Percentiles rank a stretch among this genome's conserved stretches.
Conservation (phyloP, 2,888 invertebrate genomes). For the Dascillus cervinus region DNA sequence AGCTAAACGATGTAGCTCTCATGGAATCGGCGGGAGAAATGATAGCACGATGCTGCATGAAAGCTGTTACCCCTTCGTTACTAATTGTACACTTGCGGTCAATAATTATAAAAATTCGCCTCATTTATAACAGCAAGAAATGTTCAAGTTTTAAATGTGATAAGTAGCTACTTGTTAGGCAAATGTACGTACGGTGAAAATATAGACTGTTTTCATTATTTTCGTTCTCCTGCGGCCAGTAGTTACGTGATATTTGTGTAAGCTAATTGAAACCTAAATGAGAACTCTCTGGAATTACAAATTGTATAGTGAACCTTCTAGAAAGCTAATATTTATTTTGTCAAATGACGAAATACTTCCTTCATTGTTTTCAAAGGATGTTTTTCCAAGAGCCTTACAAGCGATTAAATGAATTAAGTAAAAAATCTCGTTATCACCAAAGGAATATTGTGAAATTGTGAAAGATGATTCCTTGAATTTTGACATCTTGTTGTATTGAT, state of each 20-base stretch:
- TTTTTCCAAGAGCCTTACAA: constrained; percentile 5
- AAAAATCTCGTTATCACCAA: too few relatives aligned
- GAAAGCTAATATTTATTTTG: constrained; percentile 24
- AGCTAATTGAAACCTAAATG: constrained; percentile 24
- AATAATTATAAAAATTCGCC: too few relatives aligned
- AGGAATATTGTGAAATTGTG: too few relatives aligned
- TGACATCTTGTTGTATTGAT: too few relatives aligned
- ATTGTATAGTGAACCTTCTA: constrained; percentile 13
- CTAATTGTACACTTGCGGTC: too few relatives aligned
- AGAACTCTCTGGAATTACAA: constrained; percentile 17
- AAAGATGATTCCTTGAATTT: too few relatives aligned
- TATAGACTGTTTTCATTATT: constrained; percentile 11
- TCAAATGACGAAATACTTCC: constrained; percentile 18
- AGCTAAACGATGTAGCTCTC: constrained; percentile 9
- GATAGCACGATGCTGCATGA: constrained; percentile 12
- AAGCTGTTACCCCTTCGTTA: too few relatives aligned
- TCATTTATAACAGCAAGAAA: too few relatives aligned
- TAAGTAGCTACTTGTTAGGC: too few relatives aligned
- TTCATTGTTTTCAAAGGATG: constrained; percentile 14
- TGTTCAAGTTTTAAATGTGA: too few relatives aligned
- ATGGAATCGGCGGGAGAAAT: constrained; percentile 10
- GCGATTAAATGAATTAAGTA: too few relatives aligned
- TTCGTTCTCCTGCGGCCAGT: constrained; percentile 12
- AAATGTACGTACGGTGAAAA: too few relatives aligned
- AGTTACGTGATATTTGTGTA: constrained; percentile 19